Base-by-base conservation (phyloP, 2,888 invertebrate genomes). In the Perizoma affinitatum region DNA sequence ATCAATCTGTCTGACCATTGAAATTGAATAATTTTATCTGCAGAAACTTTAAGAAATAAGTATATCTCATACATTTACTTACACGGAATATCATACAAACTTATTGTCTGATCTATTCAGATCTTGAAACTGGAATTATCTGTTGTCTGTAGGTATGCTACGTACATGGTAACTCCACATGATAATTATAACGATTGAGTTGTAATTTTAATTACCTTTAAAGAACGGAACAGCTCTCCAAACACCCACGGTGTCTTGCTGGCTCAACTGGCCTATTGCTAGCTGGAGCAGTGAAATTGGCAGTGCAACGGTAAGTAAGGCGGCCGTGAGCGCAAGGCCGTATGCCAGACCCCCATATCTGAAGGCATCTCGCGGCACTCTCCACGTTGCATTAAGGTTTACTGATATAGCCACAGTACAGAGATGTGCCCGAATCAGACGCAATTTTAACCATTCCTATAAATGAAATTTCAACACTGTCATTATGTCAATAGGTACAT, bases 221-320 rank as follows among this genome's bases (percentile, higher is more conserved):
- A 95, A 94, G 72, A 95, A 92, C 0, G 95, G 95, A 43, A 95
- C 94, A 0, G 94, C 95, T 66, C 93, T 89, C 95, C 95, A 95
- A 22, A 94, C 87, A 50, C 94, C 95, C 5, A 94, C 93, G 22
- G 94, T 92, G 36, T 95, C 95, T 72, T 95, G 94, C 76, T 95
- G 94, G 58, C 94, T 94, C 58, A 95, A 87, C 77, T 95, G 94
- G 5, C 95, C 95, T 0, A 94, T 82, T 0, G 94, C 93, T 22
- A 95, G 86, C 79, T 95, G 95, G 55, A 95, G 83, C 68, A 95
- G 88, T 0, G 93, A 84, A n/a, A 93, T 78, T 0, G 95, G 95
- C 41, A 94, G 78, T 4, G 94, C 94, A 11, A 95, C 82, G 4
- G 87, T 63, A 5, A 93, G 63, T 63, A 92, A 82, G 1, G 94